A percentile compares a stretch with the other conserved stretches of the same genome.
phyloP scores from a whole-genome alignment of 2,888 invertebrate genomes.

The Ernsta delagoae region DNA sequence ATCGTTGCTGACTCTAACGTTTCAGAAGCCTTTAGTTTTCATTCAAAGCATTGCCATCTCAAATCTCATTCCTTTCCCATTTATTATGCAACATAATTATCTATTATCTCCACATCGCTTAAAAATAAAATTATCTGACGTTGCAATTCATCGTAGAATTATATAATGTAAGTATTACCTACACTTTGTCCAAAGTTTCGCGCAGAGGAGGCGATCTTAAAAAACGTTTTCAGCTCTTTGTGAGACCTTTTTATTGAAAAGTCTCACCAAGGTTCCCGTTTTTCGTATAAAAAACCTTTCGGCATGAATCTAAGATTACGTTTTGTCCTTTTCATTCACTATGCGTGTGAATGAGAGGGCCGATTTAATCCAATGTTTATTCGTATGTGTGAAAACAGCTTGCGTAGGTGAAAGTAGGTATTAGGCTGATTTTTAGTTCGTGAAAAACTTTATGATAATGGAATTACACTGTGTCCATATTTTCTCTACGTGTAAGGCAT shows the following conservation, averaged over 20 bases:
- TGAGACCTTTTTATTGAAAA: slow-evolving; percentile 4
- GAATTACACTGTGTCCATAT: neutral
- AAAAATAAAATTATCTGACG: no score
- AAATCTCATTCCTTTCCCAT: no score
- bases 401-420: neutral
- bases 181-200: no score
- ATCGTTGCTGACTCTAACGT: no score
- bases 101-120: no score
- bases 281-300: slow-evolving; percentile 5
- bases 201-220: neutral
- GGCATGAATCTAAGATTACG: neutral
- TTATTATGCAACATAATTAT: no score
- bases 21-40: no score
- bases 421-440: neutral
- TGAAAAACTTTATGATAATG: neutral
- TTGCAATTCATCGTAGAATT: no score
- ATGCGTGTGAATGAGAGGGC: neutral
- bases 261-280: neutral
- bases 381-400: neutral
- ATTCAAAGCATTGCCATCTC: no score
- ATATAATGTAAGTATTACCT: no score
- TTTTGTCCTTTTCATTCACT: slow-evolving; percentile 1
- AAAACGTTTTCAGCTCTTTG: slow-evolving; percentile 4
- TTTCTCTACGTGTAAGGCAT: neutral
- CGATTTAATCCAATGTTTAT: neutral